Evolutionary conservation across 2,797 vertebrate species (phyloP).

Genomic region (Erithacus rubecula): DNA sequence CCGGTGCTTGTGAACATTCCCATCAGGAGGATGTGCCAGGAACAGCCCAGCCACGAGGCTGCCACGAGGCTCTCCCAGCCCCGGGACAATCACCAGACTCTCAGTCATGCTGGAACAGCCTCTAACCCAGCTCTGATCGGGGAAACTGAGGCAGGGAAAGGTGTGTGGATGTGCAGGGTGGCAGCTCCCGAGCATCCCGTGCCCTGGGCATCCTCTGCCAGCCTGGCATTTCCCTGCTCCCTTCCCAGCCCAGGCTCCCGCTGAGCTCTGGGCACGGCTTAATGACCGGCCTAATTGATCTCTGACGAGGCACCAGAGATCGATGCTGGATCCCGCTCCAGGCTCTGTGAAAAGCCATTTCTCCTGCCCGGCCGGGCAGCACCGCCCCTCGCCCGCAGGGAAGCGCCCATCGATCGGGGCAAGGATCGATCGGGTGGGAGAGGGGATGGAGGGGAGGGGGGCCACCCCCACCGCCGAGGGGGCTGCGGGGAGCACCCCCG

Average conservation of each 20-base stretch:
- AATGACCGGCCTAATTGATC: constrained; percentile 59
- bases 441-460: neutral
- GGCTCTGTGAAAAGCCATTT: constrained; percentile 26
- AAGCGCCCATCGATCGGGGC: constrained; percentile 42
- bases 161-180: fast-evolving
- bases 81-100: fast-evolving
- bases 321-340: constrained; percentile 56
- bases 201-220: neutral
- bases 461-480: neutral
- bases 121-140: fast-evolving
- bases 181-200: neutral
- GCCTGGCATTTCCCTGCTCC: neutral
- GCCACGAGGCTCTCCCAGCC: neutral
- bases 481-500: neutral
- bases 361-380: constrained; percentile 10
- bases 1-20: neutral
- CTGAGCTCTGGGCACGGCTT: neutral
- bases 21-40: neutral
- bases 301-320: neutral
- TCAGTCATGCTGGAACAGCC: neutral
- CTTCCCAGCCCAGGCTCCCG: neutral
- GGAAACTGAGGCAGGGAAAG: neutral
- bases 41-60: neutral
- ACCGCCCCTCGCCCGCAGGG: neutral
- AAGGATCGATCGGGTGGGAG: neutral